Base-by-base conservation (phyloP, 2,888 invertebrate species). In the Chloroclystis v-ata region DNA sequence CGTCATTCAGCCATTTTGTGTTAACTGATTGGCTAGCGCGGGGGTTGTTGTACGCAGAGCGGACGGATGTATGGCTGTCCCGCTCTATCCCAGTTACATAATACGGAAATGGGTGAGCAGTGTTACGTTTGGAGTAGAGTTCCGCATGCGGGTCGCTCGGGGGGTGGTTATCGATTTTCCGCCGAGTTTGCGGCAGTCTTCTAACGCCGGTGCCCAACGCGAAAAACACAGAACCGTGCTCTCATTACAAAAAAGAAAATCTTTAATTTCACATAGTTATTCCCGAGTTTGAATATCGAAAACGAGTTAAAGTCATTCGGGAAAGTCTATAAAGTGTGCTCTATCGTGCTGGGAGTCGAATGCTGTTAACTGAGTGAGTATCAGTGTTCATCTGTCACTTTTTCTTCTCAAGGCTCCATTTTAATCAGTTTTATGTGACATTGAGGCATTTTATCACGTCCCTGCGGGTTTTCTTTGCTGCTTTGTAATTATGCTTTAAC, bases 101-200 rank as follows among this genome's bases (percentile, higher is more conserved):
- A 85, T 79, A 81, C 75, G 85, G 83, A 87, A 84, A 78, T 78
- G 78, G 79, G 81, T 77, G 83, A 84, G 80, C 74, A 77, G 80
- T 78, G 81, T 76, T 74, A 71, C 64, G 70, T 72, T 71, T 72
- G 65, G 69, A 67, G 61, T 63, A 55, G 62, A 74, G 80, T 83
- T 85, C 86, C 86, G 86, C 86, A 86, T 86, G 82, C 82, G 83
- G 82, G 66, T 63, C 61, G 63, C 66, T 58, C 66, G 70, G 68
- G 72, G 84, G 84, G 81, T 81, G 62, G 80, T 66, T 85, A 86
- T 85, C 82, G 85, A 86, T 86, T 86, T 86, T 85, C 72, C 80
- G 56, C 65, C 48, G 78, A 81, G 81, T 79, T 82, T 87, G 86
- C 86, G 82, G 85, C 84, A 87, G 86, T 86, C 77, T 74, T 69